These are phyloP conservation scores for Sminthurides aquaticus DNA, from an alignment of 2,888 invertebrate genomes.

Conservation along the genomic window DNA sequence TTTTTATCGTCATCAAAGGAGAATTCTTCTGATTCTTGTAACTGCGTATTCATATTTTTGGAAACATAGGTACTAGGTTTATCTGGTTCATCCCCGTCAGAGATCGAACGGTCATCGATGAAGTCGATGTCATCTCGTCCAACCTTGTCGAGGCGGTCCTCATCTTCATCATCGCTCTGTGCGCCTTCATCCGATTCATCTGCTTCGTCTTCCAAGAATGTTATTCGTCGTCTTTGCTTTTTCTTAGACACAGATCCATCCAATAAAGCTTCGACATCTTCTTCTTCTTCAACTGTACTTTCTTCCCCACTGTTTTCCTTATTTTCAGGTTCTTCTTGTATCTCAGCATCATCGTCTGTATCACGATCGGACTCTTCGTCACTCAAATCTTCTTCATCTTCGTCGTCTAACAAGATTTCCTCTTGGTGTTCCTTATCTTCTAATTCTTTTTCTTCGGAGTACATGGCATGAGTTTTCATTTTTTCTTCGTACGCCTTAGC, in stretches of 20 bases:
- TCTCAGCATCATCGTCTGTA: constrained; percentile 32
- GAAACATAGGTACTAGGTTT: not conserved
- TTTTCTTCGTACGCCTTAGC: constrained; percentile 44
- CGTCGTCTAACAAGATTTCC: not conserved
- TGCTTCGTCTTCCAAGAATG: constrained; percentile 49
- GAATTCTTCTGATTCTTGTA: not conserved
- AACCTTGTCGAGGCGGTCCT: constrained; percentile 40
- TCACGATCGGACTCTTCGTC: constrained; percentile 44
- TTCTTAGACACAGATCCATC: constrained; percentile 33
- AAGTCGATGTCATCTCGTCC: constrained; percentile 42
- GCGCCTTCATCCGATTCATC: constrained; percentile 15
- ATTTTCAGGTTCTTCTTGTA: constrained; percentile 43
- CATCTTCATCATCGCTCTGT: constrained; percentile 18
- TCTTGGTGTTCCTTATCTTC: constrained; percentile 23
- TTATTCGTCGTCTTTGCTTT: constrained; percentile 44
- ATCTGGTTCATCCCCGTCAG: constrained; percentile 6
- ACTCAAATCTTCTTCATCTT: constrained; percentile 48
- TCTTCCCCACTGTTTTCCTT: constrained; percentile 48
- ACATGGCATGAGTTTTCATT: constrained; percentile 44
- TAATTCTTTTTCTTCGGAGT: constrained; percentile 43
- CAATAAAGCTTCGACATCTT: constrained; percentile 47
- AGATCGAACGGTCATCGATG: constrained; percentile 21
- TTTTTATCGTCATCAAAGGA: too few species aligned
- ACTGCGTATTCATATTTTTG: not conserved
- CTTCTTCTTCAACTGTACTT: constrained; percentile 45